A percentile compares a stretch with the other conserved stretches of the same genome.
phyloP scores from a whole-genome alignment of 1,140 invertebrate species.

The Micrasema minimum region DNA sequence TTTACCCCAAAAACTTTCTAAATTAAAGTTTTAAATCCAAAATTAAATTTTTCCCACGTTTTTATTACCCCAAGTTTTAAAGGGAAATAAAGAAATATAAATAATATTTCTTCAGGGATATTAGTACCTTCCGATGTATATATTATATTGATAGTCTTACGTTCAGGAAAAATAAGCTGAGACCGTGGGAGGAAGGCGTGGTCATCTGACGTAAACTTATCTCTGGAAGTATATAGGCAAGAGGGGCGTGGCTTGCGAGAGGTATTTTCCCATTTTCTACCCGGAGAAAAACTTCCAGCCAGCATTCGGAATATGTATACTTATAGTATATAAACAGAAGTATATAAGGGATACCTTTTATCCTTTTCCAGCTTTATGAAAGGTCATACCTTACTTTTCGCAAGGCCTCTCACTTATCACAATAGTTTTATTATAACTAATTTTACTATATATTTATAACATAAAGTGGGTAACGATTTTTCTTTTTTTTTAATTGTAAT shows the following conservation, averaged over 20 bases:
- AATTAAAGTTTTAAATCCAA: too few species aligned
- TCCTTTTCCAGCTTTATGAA: conserved; percentile 14
- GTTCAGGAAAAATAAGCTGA: too few species aligned
- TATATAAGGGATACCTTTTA: conserved; percentile 24
- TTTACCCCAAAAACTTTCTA: too few species aligned
- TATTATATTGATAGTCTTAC: too few species aligned
- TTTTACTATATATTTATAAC: too few species aligned
- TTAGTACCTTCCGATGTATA: too few species aligned
- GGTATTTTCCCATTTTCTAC: conserved; percentile 47
- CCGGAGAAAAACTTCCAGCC: conserved; percentile 33
- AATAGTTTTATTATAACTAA: too few species aligned
- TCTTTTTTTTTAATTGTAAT: too few species aligned
- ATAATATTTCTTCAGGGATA: conserved; percentile 11
- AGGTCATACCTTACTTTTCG: conserved; percentile 2
- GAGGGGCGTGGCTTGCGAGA: conserved; percentile 32
- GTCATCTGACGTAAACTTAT: conserved; percentile 39
- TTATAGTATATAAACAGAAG: not conserved
- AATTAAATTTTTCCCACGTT: too few species aligned
- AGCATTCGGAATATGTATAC: too few species aligned
- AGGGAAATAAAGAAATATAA: conserved; percentile 19
- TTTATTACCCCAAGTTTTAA: not conserved
- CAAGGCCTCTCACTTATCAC: too few species aligned
- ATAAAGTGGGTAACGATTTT: too few species aligned
- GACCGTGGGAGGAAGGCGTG: conserved; percentile 38
- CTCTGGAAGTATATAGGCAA: conserved; percentile 24